Evolutionary conservation across 2,797 vertebrate species (phyloP), one percentile per base, ranked within the genome.

Genomic region (Mormyrops attenuatus): DNA sequence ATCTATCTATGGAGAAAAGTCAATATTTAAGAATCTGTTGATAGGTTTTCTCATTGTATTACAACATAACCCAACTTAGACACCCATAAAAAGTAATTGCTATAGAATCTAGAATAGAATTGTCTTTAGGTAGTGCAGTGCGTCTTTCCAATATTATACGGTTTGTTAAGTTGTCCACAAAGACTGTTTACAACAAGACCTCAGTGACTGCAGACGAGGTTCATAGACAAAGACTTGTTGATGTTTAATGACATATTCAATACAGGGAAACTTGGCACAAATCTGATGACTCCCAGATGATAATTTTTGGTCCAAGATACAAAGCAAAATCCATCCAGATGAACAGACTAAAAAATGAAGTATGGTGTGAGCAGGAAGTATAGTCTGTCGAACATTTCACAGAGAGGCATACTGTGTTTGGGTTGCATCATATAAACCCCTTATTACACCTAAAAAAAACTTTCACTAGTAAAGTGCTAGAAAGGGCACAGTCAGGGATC

Each of bases 1-100:
- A 82, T 20, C 38, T 47, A n/a, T 26, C 20, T 15, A 85, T 11
- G 38, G 82, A 47, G 82, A 85, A 49, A 30, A 30, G 82, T 30
- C 9, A 84, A 60, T 17, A 3, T 47, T 89, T 11, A 84, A n/a
- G 53, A 47, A 30, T 11, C 38, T 13, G 41, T 30, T 66, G 22
- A 66, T 30, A 57, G 0, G 50, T 84, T 84, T 80, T 47, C 38
- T 89, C 53, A 84, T 60, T 84, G 38, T 44, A 84, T 84, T 82
- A 84, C 73, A 89, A 60, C 77, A 89, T 84, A 89, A 84, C 34
- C 73, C 41, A 73, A 55, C n/a, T 26, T 89, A 49, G 73, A 44
- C 50, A 41, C 9, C 11, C 20, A 57, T 53, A 50, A 55, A 77
- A 88, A 38, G 26, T 55, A 69, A 80, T 53, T 11, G 52, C 22